These are phyloP conservation scores for Carassius auratus DNA, from an alignment of 2,113 vertebrate species.

Conservation along the genomic window DNA sequence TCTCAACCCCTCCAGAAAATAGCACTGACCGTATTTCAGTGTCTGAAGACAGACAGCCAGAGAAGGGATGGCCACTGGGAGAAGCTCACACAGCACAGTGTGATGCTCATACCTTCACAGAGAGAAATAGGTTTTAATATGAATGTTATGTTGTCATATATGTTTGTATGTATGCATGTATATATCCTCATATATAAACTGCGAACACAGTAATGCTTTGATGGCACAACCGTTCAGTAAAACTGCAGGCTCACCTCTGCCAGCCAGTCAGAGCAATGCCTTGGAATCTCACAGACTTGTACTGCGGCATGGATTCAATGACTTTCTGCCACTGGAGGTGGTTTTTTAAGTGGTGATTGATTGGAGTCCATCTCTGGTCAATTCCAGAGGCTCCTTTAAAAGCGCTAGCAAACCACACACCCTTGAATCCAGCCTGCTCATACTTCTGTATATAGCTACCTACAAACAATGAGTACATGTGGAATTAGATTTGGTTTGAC, in stretches of 20 bases:
- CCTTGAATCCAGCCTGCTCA: constrained; percentile 69
- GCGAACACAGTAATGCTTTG: not conserved
- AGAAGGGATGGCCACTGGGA: constrained; percentile 77
- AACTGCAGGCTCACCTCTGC: constrained; percentile 75
- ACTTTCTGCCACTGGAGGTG: constrained; percentile 78
- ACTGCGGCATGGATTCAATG: constrained; percentile 62
- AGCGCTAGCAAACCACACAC: constrained; percentile 79
- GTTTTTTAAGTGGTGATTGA: constrained; percentile 75
- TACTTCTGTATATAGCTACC: constrained; percentile 71
- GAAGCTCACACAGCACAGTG: constrained; percentile 77
- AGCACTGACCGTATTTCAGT: constrained; percentile 72
- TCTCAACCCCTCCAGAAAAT: not conserved
- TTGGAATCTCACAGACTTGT: constrained; percentile 65
- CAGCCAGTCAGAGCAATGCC: constrained; percentile 79
- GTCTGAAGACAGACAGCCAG: constrained; percentile 74
- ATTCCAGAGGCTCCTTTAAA: constrained; percentile 79
- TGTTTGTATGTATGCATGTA: too few species aligned
- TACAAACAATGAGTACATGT: constrained; percentile 46
- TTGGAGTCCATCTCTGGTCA: constrained; percentile 69
- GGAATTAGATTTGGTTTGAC: not conserved
- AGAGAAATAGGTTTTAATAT: too few species aligned
- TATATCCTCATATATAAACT: too few species aligned
- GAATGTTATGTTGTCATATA: too few species aligned
- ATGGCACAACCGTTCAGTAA: not conserved
- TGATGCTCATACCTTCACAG: constrained; percentile 76